Evolutionary conservation across 1,140 invertebrate genomes (phyloP).

Genomic region (Drosophila repleta): DNA sequence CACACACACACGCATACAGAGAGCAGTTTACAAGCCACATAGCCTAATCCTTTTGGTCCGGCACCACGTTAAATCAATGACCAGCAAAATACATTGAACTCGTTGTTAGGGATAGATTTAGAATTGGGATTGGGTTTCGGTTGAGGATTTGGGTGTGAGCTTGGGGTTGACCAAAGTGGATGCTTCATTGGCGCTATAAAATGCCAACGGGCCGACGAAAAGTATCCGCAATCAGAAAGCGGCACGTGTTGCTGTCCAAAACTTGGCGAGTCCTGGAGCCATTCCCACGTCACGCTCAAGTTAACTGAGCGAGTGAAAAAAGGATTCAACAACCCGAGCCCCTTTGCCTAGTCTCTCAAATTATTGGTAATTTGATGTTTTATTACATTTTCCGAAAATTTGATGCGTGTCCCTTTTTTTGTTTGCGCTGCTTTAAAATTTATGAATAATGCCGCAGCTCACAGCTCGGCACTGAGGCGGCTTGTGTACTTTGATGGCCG

Average conservation of each 20-base stretch:
- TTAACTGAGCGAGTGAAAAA: constrained; percentile 27
- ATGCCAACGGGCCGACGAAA: constrained; percentile 28
- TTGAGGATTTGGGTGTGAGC: not conserved
- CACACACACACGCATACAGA: constrained; percentile 20
- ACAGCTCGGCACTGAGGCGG: not conserved
- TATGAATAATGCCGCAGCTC: constrained; percentile 41
- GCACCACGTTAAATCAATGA: constrained; percentile 43
- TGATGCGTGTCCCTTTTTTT: constrained; percentile 30
- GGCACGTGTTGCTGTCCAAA: constrained; percentile 59
- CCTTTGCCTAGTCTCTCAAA: constrained; percentile 29
- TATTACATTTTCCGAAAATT: constrained; percentile 57
- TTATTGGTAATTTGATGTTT: constrained; percentile 71
- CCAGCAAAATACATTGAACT: constrained; percentile 52
- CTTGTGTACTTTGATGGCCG: constrained; percentile 10
- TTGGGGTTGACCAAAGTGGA: not conserved
- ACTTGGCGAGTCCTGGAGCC: not conserved
- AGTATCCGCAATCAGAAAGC: constrained; percentile 62
- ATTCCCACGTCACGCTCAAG: constrained; percentile 6
- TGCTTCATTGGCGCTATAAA: constrained; percentile 42
- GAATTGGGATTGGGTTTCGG: not conserved
- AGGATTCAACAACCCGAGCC: constrained; percentile 25
- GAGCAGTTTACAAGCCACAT: constrained; percentile 37
- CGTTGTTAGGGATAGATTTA: constrained; percentile 2
- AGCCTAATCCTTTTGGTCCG: constrained; percentile 42
- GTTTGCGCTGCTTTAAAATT: constrained; percentile 49